Base-by-base conservation (phyloP, 2,797 vertebrate genomes). In the Tadarida brasiliensis region DNA sequence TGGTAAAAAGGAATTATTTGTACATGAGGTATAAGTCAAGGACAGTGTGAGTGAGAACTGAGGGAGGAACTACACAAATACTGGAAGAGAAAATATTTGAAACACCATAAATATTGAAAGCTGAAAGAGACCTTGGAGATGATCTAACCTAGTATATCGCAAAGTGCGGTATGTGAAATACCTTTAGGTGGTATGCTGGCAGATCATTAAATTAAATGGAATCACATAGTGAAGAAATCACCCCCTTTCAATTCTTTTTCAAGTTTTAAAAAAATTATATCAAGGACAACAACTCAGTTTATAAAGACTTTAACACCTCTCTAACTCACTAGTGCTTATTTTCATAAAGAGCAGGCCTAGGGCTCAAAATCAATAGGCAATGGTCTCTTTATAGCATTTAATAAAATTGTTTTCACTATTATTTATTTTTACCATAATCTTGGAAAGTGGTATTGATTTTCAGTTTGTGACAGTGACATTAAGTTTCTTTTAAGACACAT, bases 361-460 rank as follows among this genome's bases (percentile, higher is more conserved):
- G 44, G 16, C 30, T 90, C 35, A 12, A 78, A 33, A 26, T 94
- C 39, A 56, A 35, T 0, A 83, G 54, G 19, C 7, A 83, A n/a
- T 39, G 14, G 44, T 74, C 35, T 83, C 33, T 90, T 73, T 74
- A 14, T 44, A 65, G 49, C 63, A 80, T 39, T 91, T 80, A 76
- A 74, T 76, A 80, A 91, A 88, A 78, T 28, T 44, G 14, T 91
- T 78, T 81, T 87, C 63, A 57, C 16, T 82, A 14, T 91, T 88
- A 90, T 91, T 91, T 56, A 33, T 70, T 91, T 96, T 91, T 70
- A 67, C 39, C 5, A 35, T 44, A 51, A 87, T 90, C 49, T 88
- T 74, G 0, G n/a, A 56, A 78, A 56, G 20, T 35, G 11, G 15
- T 89, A 70, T 33, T 91, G 59, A 87, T 77, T 94, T 93, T 78